Conservation (phyloP, 2,113 vertebrate species). For the Okapia johnstoni region DNA sequence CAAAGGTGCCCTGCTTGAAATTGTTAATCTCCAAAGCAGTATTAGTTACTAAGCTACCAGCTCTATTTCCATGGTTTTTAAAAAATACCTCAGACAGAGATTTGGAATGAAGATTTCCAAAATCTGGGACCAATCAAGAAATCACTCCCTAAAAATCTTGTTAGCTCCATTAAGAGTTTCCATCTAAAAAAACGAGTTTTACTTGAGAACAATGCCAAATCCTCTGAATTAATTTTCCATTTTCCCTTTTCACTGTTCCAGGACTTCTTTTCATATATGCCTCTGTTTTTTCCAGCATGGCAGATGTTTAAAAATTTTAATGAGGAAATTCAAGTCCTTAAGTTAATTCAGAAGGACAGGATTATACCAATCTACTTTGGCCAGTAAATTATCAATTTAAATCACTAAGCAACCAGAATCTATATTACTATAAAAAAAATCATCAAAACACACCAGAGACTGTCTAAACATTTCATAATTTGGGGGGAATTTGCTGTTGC, state of each 20-base stretch:
- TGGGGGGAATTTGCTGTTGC: neutral
- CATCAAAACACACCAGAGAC: constrained; percentile 20
- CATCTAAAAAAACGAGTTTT: constrained; percentile 66
- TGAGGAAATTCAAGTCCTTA: constrained; percentile 58
- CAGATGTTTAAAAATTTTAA: constrained; percentile 57
- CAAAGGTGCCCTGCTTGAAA: constrained; percentile 55
- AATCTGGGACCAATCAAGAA: constrained; percentile 74
- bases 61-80: constrained; percentile 67
- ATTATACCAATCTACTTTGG: constrained; percentile 48
- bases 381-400: constrained; percentile 56
- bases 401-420: constrained; percentile 46
- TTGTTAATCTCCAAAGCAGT: constrained; percentile 71
- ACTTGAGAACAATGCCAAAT: constrained; percentile 73
- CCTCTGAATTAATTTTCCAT: constrained; percentile 72
- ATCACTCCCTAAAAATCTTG: constrained; percentile 73
- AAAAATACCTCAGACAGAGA: constrained; percentile 66
- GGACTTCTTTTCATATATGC: constrained; percentile 59
- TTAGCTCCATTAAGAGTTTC: constrained; percentile 73
- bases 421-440: constrained; percentile 36
- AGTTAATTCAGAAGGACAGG: constrained; percentile 55
- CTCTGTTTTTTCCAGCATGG: constrained; percentile 59
- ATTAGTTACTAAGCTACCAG: constrained; percentile 72
- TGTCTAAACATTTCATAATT: constrained; percentile 28
- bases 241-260: constrained; percentile 58
- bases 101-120: constrained; percentile 66